Conservation (phyloP, 2,797 vertebrate genomes). For the Xyrichtys novacula region DNA sequence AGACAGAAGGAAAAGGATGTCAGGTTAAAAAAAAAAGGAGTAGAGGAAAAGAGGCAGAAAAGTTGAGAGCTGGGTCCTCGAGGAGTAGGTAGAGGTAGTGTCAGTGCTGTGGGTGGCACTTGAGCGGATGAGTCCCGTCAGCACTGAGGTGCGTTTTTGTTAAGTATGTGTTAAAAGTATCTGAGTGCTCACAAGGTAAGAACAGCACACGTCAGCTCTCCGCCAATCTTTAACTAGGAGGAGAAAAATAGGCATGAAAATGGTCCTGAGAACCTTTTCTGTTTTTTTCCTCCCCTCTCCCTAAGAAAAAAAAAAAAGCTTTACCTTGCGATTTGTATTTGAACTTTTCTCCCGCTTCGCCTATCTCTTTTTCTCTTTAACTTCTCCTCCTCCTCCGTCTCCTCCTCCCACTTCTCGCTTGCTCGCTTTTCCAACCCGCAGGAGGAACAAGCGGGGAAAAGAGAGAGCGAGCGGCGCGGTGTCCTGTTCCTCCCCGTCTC, state of each 20-base stretch:
- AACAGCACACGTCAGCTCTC: slow-evolving; percentile 63
- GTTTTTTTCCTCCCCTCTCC: slow-evolving; percentile 13
- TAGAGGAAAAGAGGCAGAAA: slow-evolving; percentile 29
- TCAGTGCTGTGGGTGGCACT: slow-evolving; percentile 66
- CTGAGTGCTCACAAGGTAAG: slow-evolving; percentile 29
- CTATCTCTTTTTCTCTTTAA: slow-evolving; percentile 37
- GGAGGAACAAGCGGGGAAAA: slow-evolving; percentile 62
- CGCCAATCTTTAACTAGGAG: slow-evolving; percentile 49
- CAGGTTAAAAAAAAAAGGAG: slow-evolving; percentile 4
- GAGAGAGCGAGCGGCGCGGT: slow-evolving; percentile 31
- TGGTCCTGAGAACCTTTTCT: slow-evolving; percentile 59
- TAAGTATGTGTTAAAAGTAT: slow-evolving; percentile 63
- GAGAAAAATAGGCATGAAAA: slow-evolving; percentile 36
- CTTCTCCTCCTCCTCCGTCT: slow-evolving; percentile 32
- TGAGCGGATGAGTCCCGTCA: slow-evolving; percentile 66
- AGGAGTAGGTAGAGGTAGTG: slow-evolving; percentile 43
- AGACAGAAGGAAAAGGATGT: slow-evolving; percentile 42
- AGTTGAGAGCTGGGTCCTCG: slow-evolving; percentile 43
- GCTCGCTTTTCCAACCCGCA: slow-evolving; percentile 59
- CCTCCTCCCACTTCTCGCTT: slow-evolving; percentile 18
- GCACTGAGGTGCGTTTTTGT: slow-evolving; percentile 57
- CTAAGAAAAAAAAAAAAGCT: slow-evolving; percentile 53
- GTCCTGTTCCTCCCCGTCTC: slow-evolving; percentile 67
- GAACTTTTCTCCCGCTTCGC: slow-evolving; percentile 64
- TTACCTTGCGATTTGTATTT: slow-evolving; percentile 73